A percentile compares a stretch with the other conserved stretches of the same genome.
Evolutionary conservation across 2,797 vertebrate species (phyloP).

Genomic region (Myotis findleyi): DNA sequence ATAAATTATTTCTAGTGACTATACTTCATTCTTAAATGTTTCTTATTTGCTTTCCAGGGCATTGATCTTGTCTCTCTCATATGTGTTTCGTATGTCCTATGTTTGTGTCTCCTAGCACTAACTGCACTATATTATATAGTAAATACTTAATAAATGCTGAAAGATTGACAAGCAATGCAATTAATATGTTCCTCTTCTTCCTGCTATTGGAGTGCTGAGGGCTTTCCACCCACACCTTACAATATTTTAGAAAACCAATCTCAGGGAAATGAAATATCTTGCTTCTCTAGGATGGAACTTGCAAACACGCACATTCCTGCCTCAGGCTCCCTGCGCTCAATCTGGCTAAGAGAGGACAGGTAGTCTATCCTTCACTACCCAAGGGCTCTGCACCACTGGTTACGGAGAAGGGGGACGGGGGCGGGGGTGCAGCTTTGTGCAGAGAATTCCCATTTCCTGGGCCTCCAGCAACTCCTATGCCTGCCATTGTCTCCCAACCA

Average conservation of each 20-base stretch:
- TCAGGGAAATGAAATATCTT: constrained; percentile 14
- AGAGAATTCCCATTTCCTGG: not conserved
- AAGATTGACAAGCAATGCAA: not conserved
- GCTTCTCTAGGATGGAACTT: not conserved
- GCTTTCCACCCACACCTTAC: not conserved
- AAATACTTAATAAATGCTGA: not conserved
- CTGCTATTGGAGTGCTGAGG: not conserved
- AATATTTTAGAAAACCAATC: not conserved
- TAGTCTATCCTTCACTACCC: not conserved
- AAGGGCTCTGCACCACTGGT: not conserved
- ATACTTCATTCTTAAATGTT: not conserved
- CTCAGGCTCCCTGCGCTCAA: not conserved
- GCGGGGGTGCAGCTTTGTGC: not conserved
- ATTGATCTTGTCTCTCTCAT: not conserved
- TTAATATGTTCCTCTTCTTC: not conserved
- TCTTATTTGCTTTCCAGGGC: not conserved
- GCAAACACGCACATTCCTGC: not conserved
- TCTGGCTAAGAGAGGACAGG: not conserved
- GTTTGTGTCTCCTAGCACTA: not conserved
- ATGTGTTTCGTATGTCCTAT: not conserved
- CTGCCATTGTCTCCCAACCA: not conserved
- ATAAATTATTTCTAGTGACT: not conserved
- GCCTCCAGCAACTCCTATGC: not conserved
- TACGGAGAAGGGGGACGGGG: not conserved
- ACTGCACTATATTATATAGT: not conserved